Evolutionary conservation across 2,797 vertebrate species (phyloP), one percentile per base, ranked within the genome.

Genomic region (Remorina albescens): DNA sequence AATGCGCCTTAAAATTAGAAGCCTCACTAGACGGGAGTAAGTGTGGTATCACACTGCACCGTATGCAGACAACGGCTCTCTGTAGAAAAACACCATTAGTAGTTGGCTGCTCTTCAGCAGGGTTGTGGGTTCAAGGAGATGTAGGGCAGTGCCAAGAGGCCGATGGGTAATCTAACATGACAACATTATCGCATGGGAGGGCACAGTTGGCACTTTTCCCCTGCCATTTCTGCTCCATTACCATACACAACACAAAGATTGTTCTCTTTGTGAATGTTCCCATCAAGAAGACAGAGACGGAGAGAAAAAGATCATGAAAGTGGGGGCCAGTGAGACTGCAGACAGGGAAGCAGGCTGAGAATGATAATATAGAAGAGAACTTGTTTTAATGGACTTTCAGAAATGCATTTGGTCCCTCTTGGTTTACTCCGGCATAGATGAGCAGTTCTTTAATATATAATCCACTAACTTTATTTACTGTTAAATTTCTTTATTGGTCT

Each of bases 141-240:
- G 74, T 46, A 76, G 78, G 76, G 70, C 90, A 93, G 91, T 90
- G 94, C 90, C 84, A 92, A 86, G 88, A 91, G 84, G 91, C 87
- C 67, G 83, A 86, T 91, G 84, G 89, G 93, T 95, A 95, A 95
- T 94, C 87, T 91, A 94, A 96, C 89, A 93, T 86, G 91, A 94
- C 86, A 92, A 88, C 91, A 89, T 93, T 88, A 87, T 95, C 60
- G 80, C 82, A 86, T 83, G 91, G 90, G 90, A 86, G 85, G 66
- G 86, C 90, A 87, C 88, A 93, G 91, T 90, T 62, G 81, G 93
- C 82, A 76, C 79, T 85, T 54, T 92, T 89, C 67, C 78, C 79
- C 71, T 51, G 72, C 74, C 74, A 70, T 76, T 50, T 81, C 80
- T 69, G 71, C 84, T 81, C 79, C 83, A 84, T 88, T 88, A 83